phyloP scores from a whole-genome alignment of 2,888 invertebrate species.

The Lacanobia oleracea region DNA sequence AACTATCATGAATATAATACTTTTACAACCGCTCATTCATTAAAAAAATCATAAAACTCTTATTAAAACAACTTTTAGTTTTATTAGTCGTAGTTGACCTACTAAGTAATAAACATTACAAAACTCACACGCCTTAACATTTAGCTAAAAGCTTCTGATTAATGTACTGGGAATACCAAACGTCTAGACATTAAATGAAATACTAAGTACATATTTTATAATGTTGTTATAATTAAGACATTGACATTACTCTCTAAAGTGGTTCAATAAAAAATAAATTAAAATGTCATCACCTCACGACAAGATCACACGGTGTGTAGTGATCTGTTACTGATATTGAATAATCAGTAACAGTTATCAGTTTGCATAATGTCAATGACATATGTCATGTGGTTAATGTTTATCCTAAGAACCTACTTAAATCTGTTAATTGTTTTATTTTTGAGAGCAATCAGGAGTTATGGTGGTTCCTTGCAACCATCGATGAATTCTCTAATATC shows the following conservation, averaged over 20 bases:
- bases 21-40: constrained; percentile 7
- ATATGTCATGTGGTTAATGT: no score
- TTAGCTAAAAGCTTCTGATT: constrained; percentile 34
- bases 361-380: not conserved
- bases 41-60: constrained; percentile 12
- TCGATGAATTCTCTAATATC: no score
- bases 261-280: constrained; percentile 24
- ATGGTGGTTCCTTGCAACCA: no score
- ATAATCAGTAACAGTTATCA: no score
- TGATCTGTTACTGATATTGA: constrained; percentile 17
- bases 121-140: constrained; percentile 53
- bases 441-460: no score
- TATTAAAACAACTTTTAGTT: constrained; percentile 40
- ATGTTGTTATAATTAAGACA: constrained; percentile 32
- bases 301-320: constrained; percentile 49
- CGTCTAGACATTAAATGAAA: constrained; percentile 52
- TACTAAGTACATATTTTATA: constrained; percentile 22
- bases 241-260: constrained; percentile 60
- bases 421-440: no score
- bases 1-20: constrained; percentile 11
- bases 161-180: constrained; percentile 31
- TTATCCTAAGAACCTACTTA: no score
- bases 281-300: constrained; percentile 37
- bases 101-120: constrained; percentile 41
- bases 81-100: constrained; percentile 22